phyloP scores from a whole-genome alignment of 2,113 vertebrate species.

The Galemys pyrenaicus region DNA sequence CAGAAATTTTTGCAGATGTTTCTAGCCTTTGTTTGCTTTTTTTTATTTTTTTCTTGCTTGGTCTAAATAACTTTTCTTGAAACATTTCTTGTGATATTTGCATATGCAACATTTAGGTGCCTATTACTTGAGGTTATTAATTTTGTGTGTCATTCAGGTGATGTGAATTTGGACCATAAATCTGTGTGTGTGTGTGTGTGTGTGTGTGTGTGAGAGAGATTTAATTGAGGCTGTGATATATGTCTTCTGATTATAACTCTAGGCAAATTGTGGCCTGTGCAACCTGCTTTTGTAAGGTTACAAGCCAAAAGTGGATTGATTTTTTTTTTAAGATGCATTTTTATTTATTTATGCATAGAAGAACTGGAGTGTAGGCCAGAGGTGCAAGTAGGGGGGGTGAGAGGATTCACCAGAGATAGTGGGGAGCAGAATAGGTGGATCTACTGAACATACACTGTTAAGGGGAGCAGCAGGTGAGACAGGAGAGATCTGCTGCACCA shows the following conservation, averaged over 20 bases:
- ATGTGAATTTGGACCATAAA: not conserved
- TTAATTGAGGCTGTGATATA: not conserved
- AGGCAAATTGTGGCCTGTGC: not conserved
- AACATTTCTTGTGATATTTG: not conserved
- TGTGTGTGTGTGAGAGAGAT: not conserved
- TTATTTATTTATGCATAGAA: too few relatives aligned
- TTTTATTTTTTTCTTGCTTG: not conserved
- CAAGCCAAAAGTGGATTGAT: conserved; percentile 9
- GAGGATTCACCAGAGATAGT: too few relatives aligned
- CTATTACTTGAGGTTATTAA: not conserved
- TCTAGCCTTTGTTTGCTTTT: not conserved
- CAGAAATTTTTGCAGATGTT: not conserved
- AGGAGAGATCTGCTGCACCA: too few relatives aligned
- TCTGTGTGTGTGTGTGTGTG: not conserved
- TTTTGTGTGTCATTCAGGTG: not conserved
- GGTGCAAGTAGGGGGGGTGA: too few relatives aligned
- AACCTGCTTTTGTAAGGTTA: not conserved
- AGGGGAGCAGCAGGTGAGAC: too few relatives aligned
- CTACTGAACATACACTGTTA: too few relatives aligned
- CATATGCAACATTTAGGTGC: not conserved
- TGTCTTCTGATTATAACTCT: not conserved
- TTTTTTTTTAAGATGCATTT: not conserved
- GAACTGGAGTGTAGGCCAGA: too few relatives aligned
- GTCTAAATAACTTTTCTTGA: not conserved
- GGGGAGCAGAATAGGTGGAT: too few relatives aligned